A percentile compares a stretch with the other conserved stretches of the same genome.
Conservation (phyloP, 2,888 invertebrate genomes). For the Eupithecia insigniata region DNA sequence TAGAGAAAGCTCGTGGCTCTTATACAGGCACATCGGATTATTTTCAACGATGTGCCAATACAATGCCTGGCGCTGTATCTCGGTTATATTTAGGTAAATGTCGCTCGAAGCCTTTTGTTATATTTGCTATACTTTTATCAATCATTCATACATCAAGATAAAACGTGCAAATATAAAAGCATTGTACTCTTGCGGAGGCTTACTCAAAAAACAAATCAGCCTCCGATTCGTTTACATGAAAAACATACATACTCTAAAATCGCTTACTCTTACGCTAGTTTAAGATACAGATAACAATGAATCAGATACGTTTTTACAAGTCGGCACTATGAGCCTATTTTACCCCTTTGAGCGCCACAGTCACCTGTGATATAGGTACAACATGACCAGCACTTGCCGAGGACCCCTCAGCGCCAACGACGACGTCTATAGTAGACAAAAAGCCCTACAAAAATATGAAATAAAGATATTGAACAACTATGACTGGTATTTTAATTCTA, state of each 20-base stretch:
- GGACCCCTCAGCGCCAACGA: no score
- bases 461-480: no score
- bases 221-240: neutral
- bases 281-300: neutral
- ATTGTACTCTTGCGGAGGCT: neutral
- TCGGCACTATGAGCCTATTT: no score
- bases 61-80: conserved; percentile 6
- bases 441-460: no score
- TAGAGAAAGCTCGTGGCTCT: conserved; percentile 21
- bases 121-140: neutral
- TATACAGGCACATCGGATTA: conserved; percentile 27
- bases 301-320: no score
- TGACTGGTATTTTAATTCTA: no score
- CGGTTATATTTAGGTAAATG: no score
- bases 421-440: no score
- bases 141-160: neutral
- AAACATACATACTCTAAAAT: neutral
- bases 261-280: neutral
- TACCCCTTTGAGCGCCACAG: no score
- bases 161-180: neutral
- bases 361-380: no score
- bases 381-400: no score
- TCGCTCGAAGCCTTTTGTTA: no score
- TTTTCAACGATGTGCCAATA: conserved; percentile 16
- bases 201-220: neutral